Evolutionary conservation across 2,113 vertebrate species (phyloP), one percentile per base, ranked within the genome.

Genomic region (Pelodiscus sinensis): DNA sequence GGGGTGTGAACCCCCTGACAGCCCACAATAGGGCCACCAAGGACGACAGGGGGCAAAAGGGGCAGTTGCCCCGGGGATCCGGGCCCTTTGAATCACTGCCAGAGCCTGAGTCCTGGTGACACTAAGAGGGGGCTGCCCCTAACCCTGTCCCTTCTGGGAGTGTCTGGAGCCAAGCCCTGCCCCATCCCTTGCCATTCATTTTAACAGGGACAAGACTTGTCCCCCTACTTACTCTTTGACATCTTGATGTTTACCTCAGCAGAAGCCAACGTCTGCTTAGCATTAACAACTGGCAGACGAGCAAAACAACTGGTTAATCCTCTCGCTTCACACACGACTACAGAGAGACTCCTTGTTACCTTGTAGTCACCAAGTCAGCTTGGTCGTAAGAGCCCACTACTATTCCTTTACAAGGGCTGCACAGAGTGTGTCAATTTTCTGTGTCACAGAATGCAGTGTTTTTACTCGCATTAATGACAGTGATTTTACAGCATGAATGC

Each of bases 171-270:
- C 52, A 54, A 54, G 14, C 52, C 10, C 52, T 54, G 10, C 52
- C 52, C 52, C 13, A 13, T 10, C 10, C 52, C 52, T 73, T 65
- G 50, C 60, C 5, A 0, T 86, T 92, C 85, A 71, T 54, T 92
- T 94, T 52, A 91, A 65, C 0, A 88, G 65, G 90, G 58, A 77
- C 84, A 77, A 25, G 62, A 51, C 65, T 94, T 90, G 81, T 38
- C 58, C 57, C 73, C 65, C 87, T 80, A 83, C 88, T 75, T 75
- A 88, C 90, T 9, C 82, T 60, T 79, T 54, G 16, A 92, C 92
- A 91, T 85, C 87, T 92, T 55, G 57, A 44, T 50, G 16, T 88
- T 94, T 94, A 89, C 83, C 79, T 82, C 56, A 90, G 88, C 81
- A 85, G 91, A 82, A 87, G 80, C 68, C 79, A 79, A 4, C 25